Conservation (phyloP, 1,140 invertebrate species). For the Brachionus plicatilis region DNA sequence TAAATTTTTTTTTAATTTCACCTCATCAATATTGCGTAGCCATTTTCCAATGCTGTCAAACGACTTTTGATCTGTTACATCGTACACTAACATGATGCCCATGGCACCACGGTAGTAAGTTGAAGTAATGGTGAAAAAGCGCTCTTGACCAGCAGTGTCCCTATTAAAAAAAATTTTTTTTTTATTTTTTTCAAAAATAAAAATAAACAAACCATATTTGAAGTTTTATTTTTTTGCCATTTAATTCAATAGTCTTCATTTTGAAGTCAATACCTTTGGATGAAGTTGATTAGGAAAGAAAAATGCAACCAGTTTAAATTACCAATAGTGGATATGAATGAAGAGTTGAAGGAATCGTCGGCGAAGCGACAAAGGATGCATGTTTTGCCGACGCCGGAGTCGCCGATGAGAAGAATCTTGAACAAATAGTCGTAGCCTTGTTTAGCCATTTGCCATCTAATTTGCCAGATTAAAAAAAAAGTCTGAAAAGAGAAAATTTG, state of each 20-base stretch:
- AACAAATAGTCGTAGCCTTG: slow-evolving; percentile 56
- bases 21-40: slow-evolving; percentile 94
- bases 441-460: slow-evolving; percentile 40
- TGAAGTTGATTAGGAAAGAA: neutral
- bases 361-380: slow-evolving; percentile 89
- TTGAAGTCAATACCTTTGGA: slow-evolving; percentile 56
- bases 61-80: slow-evolving; percentile 94
- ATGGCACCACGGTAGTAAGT: slow-evolving; percentile 63
- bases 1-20: slow-evolving; percentile 44
- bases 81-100: slow-evolving; percentile 96
- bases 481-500: neutral
- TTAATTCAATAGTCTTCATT: slow-evolving; percentile 59
- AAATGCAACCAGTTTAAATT: no score
- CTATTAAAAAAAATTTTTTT: slow-evolving; percentile 42
- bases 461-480: neutral
- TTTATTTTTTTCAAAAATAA: neutral
- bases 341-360: slow-evolving; percentile 67
- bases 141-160: slow-evolving; percentile 65
- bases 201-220: slow-evolving; percentile 56
- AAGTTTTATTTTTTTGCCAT: slow-evolving; percentile 60
- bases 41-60: slow-evolving; percentile 98
- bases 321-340: slow-evolving; percentile 39
- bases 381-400: slow-evolving; percentile 87
- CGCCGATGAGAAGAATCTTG: slow-evolving; percentile 81
- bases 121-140: slow-evolving; percentile 64